Conservation (phyloP, 2,797 vertebrate genomes). For the Phalloptychus januarius region DNA sequence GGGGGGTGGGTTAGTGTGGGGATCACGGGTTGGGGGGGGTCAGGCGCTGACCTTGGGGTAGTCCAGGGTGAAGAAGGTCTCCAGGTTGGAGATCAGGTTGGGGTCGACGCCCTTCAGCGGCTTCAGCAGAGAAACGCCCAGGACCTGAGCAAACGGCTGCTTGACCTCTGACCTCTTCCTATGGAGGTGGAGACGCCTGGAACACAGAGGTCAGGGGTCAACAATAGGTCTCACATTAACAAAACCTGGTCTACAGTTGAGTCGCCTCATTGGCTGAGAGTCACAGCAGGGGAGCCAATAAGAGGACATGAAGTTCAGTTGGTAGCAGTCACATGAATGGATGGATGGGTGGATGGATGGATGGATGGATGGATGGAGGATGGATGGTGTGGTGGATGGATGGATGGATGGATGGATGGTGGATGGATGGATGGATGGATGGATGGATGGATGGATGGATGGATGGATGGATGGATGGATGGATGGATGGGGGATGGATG, state of each 20-base stretch:
- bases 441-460: too few relatives aligned
- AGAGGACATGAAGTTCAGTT: not conserved
- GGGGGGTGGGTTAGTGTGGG: too few relatives aligned
- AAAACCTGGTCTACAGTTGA: not conserved
- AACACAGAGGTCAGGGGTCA: conserved; percentile 20
- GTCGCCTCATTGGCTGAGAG: not conserved
- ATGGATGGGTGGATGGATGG: too few relatives aligned
- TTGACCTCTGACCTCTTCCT: conserved; percentile 82
- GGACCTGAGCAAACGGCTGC: conserved; percentile 88
- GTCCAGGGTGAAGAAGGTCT: conserved; percentile 97
- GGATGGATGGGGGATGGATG: too few relatives aligned
- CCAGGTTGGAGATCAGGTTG: conserved; percentile 94
- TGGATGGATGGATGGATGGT: too few relatives aligned
- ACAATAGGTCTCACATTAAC: not conserved
- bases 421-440: too few relatives aligned
- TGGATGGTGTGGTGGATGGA: too few relatives aligned
- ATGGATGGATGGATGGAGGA: too few relatives aligned
- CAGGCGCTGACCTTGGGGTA: conserved; percentile 88
- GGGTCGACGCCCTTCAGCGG: conserved; percentile 95
- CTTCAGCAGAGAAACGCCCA: conserved; percentile 93
- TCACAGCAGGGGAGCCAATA: not conserved
- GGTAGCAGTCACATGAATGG: too few relatives aligned
- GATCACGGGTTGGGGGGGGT: too few relatives aligned
- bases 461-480: too few relatives aligned
- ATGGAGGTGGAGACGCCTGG: conserved; percentile 91